These are phyloP conservation scores for Bellardia pandia DNA, from an alignment of 2,888 invertebrate species.

Conservation along the genomic window DNA sequence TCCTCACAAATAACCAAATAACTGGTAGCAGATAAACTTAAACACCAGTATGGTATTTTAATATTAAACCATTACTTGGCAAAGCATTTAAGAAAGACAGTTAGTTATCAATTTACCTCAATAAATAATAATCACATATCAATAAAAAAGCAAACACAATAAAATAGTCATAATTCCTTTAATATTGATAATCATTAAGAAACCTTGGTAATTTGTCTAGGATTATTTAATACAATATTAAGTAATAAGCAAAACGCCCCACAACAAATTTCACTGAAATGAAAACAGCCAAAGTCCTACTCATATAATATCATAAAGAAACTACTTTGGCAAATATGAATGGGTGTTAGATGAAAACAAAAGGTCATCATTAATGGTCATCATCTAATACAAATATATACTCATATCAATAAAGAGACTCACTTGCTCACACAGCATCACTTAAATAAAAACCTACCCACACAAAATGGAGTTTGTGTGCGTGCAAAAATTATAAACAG, in stretches of 20 bases:
- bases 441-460: not conserved
- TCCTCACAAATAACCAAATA: not conserved
- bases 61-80: conserved; percentile 30
- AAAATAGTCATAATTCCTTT: not conserved
- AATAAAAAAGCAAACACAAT: not conserved
- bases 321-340: not conserved
- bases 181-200: conserved; percentile 1
- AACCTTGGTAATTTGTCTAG: conserved; percentile 35
- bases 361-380: conserved; percentile 45
- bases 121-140: conserved; percentile 18
- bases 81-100: conserved; percentile 1
- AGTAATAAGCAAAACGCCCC: conserved; percentile 2
- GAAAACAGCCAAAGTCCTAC: not conserved
- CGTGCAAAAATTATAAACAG: conserved; percentile 42
- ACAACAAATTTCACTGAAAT: not conserved
- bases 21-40: not conserved
- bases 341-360: conserved; percentile 26
- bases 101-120: conserved; percentile 6
- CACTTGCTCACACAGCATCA: not conserved
- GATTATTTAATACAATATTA: conserved; percentile 57
- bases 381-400: conserved; percentile 3
- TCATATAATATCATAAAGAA: not conserved
- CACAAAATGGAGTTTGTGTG: not conserved
- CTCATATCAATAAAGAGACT: conserved; percentile 4
- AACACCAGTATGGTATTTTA: not conserved